A percentile compares a stretch with the other conserved stretches of the same genome.
phyloP scores from a whole-genome alignment of 2,888 invertebrate species.

The Lamellibrachia satsuma region DNA sequence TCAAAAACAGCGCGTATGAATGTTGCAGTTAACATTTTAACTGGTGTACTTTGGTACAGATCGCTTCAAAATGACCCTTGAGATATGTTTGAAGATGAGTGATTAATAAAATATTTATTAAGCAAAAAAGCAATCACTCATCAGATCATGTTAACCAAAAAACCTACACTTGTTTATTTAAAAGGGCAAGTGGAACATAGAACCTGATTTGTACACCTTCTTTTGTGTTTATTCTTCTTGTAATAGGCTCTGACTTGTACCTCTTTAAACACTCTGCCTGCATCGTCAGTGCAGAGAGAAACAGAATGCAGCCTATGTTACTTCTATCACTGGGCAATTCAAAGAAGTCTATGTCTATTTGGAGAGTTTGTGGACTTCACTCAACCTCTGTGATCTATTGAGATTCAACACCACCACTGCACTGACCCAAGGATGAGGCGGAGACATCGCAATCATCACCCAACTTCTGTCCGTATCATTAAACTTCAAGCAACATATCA shows the following conservation, averaged over 20 bases:
- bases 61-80: not conserved
- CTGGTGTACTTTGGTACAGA: too few species aligned
- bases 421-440: not conserved
- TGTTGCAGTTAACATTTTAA: not conserved
- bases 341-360: not conserved
- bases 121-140: too few species aligned
- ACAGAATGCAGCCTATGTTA: not conserved
- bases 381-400: not conserved
- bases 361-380: constrained; percentile 3
- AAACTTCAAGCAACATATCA: not conserved
- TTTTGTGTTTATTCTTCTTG: not conserved
- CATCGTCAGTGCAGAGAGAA: not conserved
- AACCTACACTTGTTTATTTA: too few species aligned
- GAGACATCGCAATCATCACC: not conserved
- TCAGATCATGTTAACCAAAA: too few species aligned
- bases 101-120: not conserved
- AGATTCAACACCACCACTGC: not conserved
- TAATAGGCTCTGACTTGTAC: not conserved
- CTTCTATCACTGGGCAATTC: not conserved
- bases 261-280: not conserved
- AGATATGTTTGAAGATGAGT: not conserved
- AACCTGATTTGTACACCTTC: not conserved
- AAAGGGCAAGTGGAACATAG: not conserved
- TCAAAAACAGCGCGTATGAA: not conserved
- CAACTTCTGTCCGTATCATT: not conserved